phyloP scores from a whole-genome alignment of 2,113 vertebrate species.

The Cisticola juncidis region DNA sequence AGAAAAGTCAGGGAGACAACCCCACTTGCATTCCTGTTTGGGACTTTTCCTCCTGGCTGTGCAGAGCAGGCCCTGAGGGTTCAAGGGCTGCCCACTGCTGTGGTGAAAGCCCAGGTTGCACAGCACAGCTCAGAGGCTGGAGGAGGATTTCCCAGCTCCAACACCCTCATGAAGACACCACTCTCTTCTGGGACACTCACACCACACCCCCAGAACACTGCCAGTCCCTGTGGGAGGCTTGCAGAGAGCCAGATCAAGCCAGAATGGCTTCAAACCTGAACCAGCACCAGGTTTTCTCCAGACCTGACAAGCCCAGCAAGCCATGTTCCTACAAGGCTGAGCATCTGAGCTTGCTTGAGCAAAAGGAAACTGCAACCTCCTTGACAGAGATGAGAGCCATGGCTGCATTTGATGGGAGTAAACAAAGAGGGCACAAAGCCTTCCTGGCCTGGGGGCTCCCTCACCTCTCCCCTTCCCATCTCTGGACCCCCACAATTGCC shows the following conservation, averaged over 20 bases:
- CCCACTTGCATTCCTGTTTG: rapidly evolving
- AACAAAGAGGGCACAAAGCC: neutral
- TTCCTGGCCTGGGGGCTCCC: neutral
- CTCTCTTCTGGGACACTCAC: neutral
- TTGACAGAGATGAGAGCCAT: neutral
- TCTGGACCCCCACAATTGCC: neutral
- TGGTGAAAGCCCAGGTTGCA: neutral
- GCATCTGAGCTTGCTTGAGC: neutral
- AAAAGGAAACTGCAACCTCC: neutral
- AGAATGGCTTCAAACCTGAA: neutral
- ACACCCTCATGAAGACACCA: neutral
- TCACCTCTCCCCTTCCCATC: neutral
- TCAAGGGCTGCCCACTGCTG: neutral
- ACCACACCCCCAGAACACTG: neutral
- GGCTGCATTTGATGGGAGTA: neutral
- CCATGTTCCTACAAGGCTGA: rapidly evolving
- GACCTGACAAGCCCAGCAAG: neutral
- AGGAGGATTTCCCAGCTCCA: neutral
- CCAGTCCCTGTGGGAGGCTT: neutral
- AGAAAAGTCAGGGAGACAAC: neutral
- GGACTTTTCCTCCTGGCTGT: neutral
- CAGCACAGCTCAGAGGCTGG: neutral
- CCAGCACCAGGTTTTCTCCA: neutral
- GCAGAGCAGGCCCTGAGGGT: neutral
- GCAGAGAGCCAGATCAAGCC: neutral